A percentile compares a stretch with the other conserved stretches of the same genome.
Conservation (phyloP, 2,797 vertebrate species). For the Pseudochromis fuscus region DNA sequence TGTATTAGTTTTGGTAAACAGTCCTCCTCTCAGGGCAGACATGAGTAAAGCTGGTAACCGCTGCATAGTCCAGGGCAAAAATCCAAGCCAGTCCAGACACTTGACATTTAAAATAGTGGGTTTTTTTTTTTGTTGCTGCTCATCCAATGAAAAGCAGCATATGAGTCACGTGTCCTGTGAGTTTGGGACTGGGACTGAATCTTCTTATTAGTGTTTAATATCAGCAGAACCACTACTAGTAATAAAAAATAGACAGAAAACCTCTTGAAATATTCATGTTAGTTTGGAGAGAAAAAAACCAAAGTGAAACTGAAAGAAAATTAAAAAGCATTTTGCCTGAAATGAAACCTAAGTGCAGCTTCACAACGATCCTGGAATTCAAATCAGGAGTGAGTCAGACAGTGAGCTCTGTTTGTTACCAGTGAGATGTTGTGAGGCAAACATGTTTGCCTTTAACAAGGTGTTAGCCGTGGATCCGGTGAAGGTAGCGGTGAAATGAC, state of each 20-base stretch:
- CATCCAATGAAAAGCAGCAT: no score
- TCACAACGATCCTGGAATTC: no score
- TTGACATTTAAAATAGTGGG: no score
- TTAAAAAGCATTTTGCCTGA: no score
- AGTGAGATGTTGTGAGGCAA: not conserved
- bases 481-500: constrained; percentile 6
- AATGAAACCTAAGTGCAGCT: no score
- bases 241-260: not conserved
- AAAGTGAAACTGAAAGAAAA: not conserved
- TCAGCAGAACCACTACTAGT: not conserved
- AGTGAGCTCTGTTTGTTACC: no score
- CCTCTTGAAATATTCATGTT: not conserved
- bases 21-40: constrained; percentile 5
- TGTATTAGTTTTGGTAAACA: not conserved
- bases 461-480: constrained; percentile 2
- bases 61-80: constrained; percentile 10
- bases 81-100: no score
- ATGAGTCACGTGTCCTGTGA: no score
- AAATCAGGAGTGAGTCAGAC: no score
- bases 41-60: constrained; percentile 36
- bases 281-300: not conserved
- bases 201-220: not conserved
- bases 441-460: not conserved
- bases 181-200: not conserved
- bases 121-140: no score